Evolutionary conservation across 2,797 vertebrate species (phyloP).

Genomic region (Peromyscus attwateri): DNA sequence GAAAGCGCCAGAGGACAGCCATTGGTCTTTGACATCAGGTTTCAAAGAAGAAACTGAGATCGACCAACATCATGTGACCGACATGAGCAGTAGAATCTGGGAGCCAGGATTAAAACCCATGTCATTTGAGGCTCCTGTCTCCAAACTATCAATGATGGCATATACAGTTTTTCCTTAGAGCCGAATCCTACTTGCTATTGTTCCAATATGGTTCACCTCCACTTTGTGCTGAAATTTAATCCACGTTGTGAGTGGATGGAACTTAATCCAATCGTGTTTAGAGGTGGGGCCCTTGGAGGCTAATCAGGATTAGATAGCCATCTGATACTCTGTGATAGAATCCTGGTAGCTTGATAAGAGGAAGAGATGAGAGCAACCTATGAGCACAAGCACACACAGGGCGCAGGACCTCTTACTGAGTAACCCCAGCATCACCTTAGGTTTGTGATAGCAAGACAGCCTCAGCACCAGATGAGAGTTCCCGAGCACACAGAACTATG

Average conservation of each 20-base stretch:
- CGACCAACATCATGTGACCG: neutral
- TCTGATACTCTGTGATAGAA: rapidly evolving
- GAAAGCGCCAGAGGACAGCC: neutral
- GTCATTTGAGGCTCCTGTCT: neutral
- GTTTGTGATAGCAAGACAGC: neutral
- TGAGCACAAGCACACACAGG: too few relatives aligned
- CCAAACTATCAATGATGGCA: neutral
- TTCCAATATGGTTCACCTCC: neutral
- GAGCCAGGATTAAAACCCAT: neutral
- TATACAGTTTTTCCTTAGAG: neutral
- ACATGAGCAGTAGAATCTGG: neutral
- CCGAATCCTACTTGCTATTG: neutral
- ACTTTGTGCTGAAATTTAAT: neutral
- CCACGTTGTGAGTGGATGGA: neutral
- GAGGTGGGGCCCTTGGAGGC: too few relatives aligned
- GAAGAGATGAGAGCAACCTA: neutral
- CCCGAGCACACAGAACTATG: neutral
- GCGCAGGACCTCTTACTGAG: too few relatives aligned
- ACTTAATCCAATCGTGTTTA: neutral
- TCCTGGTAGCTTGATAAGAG: neutral
- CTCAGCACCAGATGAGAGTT: neutral
- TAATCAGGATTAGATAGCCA: neutral
- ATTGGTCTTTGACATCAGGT: neutral
- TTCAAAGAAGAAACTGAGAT: neutral
- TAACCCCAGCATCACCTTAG: too few relatives aligned